phyloP scores from a whole-genome alignment of 2,888 invertebrate species.

The Heliconius erato region DNA sequence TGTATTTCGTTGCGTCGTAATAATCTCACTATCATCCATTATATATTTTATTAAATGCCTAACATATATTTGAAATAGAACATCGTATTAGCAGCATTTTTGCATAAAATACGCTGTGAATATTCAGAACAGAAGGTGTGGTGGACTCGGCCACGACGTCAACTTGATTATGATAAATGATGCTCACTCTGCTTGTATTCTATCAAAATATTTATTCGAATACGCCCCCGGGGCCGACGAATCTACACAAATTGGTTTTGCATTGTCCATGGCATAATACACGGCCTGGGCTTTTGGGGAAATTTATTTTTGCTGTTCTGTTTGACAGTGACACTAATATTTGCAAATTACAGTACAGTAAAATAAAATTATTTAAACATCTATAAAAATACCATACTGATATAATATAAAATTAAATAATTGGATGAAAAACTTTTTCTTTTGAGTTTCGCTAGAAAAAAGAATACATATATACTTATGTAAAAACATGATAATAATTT shows the following conservation, averaged over 20 bases:
- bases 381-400: neutral
- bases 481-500: too few species aligned
- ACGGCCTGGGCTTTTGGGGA: slow-evolving; percentile 46
- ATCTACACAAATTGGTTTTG: slow-evolving; percentile 68
- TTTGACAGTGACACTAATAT: slow-evolving; percentile 18
- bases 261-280: slow-evolving; percentile 70
- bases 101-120: slow-evolving; percentile 46
- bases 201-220: slow-evolving; percentile 75
- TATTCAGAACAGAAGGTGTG: slow-evolving; percentile 70
- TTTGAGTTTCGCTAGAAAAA: neutral
- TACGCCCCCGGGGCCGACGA: slow-evolving; percentile 61
- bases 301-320: slow-evolving; percentile 42
- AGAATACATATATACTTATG: too few species aligned
- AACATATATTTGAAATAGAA: slow-evolving; percentile 6
- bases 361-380: too few species aligned
- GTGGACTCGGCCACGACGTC: slow-evolving; percentile 68
- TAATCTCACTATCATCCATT: neutral
- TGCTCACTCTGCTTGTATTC: slow-evolving; percentile 63
- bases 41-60: neutral
- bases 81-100: slow-evolving; percentile 1
- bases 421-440: neutral
- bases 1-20: slow-evolving; percentile 1
- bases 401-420: neutral
- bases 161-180: slow-evolving; percentile 83
- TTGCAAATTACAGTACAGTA: neutral